Conservation (phyloP, 2,113 vertebrate species). For the Eolophus roseicapilla region DNA sequence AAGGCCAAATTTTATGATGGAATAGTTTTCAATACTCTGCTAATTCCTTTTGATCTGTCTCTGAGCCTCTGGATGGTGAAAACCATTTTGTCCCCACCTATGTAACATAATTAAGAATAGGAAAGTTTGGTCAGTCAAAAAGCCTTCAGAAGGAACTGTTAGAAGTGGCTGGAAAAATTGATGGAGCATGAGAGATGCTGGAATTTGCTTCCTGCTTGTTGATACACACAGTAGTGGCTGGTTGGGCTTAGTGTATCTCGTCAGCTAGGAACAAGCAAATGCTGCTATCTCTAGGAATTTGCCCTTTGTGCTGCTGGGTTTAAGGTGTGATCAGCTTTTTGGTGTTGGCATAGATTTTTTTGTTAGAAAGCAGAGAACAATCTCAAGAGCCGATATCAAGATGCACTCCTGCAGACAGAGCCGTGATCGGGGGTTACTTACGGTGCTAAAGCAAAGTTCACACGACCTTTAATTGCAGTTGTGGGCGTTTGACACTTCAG, state of each 20-base stretch:
- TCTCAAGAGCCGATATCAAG: background rate
- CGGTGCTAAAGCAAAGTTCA: background rate
- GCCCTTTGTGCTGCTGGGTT: background rate
- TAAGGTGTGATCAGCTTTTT: constrained; percentile 12
- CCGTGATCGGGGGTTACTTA: rapidly evolving
- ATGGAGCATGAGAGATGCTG: background rate
- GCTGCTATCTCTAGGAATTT: background rate
- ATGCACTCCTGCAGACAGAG: background rate
- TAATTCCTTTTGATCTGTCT: background rate
- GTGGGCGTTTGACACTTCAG: background rate
- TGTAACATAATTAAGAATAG: background rate
- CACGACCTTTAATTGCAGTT: background rate
- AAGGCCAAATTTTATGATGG: background rate
- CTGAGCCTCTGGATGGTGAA: background rate
- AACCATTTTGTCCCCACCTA: background rate
- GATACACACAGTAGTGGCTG: background rate
- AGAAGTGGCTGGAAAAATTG: background rate
- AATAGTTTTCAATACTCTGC: background rate
- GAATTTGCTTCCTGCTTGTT: background rate
- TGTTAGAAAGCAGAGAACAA: background rate
- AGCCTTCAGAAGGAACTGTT: background rate
- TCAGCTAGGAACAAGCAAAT: background rate
- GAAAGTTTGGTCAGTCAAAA: background rate
- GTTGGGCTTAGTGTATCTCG: background rate
- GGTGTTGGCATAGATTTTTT: background rate